Percentiles rank a stretch among this genome's conserved stretches.
These are phyloP conservation scores for Andrena praecox DNA, from an alignment of 2,888 invertebrate species.

Conservation along the genomic window DNA sequence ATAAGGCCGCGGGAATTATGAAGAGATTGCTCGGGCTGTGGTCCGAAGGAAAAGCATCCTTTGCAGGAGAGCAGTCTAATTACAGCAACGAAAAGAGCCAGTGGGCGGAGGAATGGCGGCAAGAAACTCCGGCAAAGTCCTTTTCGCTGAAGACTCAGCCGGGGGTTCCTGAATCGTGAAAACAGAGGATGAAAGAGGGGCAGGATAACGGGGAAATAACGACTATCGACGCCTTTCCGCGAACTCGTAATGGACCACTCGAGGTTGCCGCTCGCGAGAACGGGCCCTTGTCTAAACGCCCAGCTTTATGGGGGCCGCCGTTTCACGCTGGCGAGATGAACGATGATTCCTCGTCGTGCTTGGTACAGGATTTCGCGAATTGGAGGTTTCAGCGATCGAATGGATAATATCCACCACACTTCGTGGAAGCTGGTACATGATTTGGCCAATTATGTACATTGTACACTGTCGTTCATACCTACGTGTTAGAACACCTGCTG, in stretches of 20 bases:
- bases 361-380: no score
- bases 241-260: constrained; percentile 73
- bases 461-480: no score
- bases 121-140: constrained; percentile 5
- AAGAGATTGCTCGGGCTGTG: constrained; percentile 61
- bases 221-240: constrained; percentile 75
- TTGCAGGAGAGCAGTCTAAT: constrained; percentile 62
- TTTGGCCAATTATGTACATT: no score
- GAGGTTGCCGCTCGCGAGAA: constrained; percentile 19
- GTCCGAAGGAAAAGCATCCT: constrained; percentile 61
- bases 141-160: not conserved
- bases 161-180: not conserved
- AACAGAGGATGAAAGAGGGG: constrained; percentile 32
- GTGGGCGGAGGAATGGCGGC: constrained; percentile 9
- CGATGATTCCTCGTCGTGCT: not conserved
- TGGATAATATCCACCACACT: no score
- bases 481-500: no score
- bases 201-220: constrained; percentile 72
- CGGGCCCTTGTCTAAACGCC: constrained; percentile 47
- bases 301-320: constrained; percentile 35
- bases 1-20: constrained; percentile 69
- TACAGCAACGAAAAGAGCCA: constrained; percentile 43
- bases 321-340: not conserved
- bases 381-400: no score
- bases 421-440: no score